Percentiles rank a stretch among this genome's conserved stretches.
Conservation (phyloP, 2,797 vertebrate genomes). For the Sphaeramia orbicularis region DNA sequence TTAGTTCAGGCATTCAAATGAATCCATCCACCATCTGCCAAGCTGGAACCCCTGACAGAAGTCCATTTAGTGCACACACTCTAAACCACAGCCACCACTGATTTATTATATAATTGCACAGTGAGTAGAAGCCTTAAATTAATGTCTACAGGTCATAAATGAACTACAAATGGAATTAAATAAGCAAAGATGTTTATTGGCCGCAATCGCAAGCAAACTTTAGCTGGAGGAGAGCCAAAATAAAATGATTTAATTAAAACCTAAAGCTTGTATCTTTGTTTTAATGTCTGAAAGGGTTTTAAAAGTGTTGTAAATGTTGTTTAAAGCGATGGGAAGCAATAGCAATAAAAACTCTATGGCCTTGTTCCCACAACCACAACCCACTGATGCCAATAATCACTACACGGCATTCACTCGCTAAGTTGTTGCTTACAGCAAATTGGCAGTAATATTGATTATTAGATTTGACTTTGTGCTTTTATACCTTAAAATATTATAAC, state of each 20-base stretch:
- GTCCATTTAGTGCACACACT: slow-evolving; percentile 54
- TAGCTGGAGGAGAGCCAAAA: slow-evolving; percentile 57
- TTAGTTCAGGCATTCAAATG: slow-evolving; percentile 27
- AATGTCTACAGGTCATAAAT: slow-evolving; percentile 67
- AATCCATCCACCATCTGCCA: slow-evolving; percentile 47
- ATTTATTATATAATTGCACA: slow-evolving; percentile 64
- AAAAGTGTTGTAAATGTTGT: slow-evolving; percentile 70
- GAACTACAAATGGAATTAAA: slow-evolving; percentile 65
- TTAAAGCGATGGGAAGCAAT: slow-evolving; percentile 66
- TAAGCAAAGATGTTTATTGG: slow-evolving; percentile 70
- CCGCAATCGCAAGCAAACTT: slow-evolving; percentile 49
- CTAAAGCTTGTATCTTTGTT: slow-evolving; percentile 65
- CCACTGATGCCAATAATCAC: slow-evolving; percentile 58
- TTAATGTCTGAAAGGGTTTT: slow-evolving; percentile 64
- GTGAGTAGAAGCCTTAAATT: slow-evolving; percentile 63
- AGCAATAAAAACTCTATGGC: slow-evolving; percentile 70
- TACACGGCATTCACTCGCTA: slow-evolving; percentile 10
- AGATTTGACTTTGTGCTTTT: slow-evolving; percentile 20
- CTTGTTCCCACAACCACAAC: slow-evolving; percentile 64
- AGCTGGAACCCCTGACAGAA: slow-evolving; percentile 53
- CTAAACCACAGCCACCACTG: slow-evolving; percentile 51
- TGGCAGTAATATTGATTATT: slow-evolving; percentile 35
- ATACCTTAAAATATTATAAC: slow-evolving; percentile 24
- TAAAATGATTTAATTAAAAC: slow-evolving; percentile 72
- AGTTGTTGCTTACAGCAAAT: slow-evolving; percentile 41